Base-by-base conservation (phyloP, 2,888 invertebrate genomes). In the Eretmocerus hayati region DNA sequence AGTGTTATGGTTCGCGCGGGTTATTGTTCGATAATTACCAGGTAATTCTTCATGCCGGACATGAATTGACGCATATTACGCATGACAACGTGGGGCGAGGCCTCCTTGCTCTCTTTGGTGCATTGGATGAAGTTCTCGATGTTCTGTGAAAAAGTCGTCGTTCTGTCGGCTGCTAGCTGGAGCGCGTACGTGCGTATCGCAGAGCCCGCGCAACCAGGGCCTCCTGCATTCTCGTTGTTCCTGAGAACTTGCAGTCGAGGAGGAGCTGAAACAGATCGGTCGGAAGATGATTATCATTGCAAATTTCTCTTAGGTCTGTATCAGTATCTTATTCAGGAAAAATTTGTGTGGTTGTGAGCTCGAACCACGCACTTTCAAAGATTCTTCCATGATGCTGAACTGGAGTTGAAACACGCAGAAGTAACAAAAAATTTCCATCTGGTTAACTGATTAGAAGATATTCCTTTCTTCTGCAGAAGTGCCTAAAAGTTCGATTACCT, bases 31-130 rank as follows among this genome's bases (percentile, higher is more conserved):
- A 9, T 26, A 26, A 11, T 52, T 38, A 53, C 59, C 52, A 96
- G 77, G 72, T 95, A 97, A 72, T 97, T 97, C 72, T 96, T 96
- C 85, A 97, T 95, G 47, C 95, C 96, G 15, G 90, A 94, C 90
- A 96, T 94, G 69, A 96, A 97, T 71, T 95, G 94, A 1, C 95
- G 81, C 77, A 94, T 89, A 64, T 90, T 90, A 52, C 89, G 78
- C 89, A 90, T 89, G 55, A 88, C 88, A 48, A 90, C 79, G 71
- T 88, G 87, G 1, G 93, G 93, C 62, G 86, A 87, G 22, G 81
- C 84, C 67, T 94, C 93, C 56, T 87, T 85, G 13, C 91, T 90
- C 64, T 94, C 93, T 59, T 85, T 79, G 8, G 94, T 94, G 71
- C 94, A 94, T 42, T 89, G 84, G 54, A 94, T 90, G 70, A 94